Conservation (phyloP, 2,113 vertebrate genomes). For the Girardinichthys multiradiatus region DNA sequence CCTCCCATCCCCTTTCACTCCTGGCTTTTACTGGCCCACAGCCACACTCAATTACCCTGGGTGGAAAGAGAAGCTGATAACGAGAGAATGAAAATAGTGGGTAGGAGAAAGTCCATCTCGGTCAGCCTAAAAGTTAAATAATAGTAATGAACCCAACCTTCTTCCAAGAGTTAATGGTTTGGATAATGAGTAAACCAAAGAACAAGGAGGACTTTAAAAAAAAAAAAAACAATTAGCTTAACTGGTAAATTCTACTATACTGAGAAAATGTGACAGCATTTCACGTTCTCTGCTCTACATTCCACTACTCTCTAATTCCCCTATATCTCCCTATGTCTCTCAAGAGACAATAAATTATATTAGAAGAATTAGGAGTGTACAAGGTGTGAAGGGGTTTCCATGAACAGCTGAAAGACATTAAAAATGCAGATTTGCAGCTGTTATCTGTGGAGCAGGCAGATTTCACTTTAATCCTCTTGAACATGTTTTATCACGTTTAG, state of each 20-base stretch:
- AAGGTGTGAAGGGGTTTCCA: slow-evolving; percentile 49
- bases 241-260: slow-evolving; percentile 5
- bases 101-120: slow-evolving; percentile 69
- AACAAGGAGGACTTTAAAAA: no score
- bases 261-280: not conserved
- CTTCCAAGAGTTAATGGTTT: slow-evolving; percentile 67
- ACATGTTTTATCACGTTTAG: slow-evolving; percentile 63
- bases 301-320: slow-evolving; percentile 10
- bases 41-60: slow-evolving; percentile 77
- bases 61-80: slow-evolving; percentile 82
- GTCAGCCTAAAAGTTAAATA: slow-evolving; percentile 71
- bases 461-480: slow-evolving; percentile 44
- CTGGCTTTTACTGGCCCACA: slow-evolving; percentile 69
- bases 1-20: slow-evolving; percentile 34
- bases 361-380: slow-evolving; percentile 39
- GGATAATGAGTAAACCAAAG: slow-evolving; percentile 56
- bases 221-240: slow-evolving; percentile 33
- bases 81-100: slow-evolving; percentile 65
- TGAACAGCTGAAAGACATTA: slow-evolving; percentile 58
- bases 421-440: slow-evolving; percentile 39
- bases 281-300: not conserved
- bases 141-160: slow-evolving; percentile 61
- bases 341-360: slow-evolving; percentile 35
- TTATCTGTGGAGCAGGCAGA: slow-evolving; percentile 36
- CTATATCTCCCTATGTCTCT: slow-evolving; percentile 31